phyloP scores from a whole-genome alignment of 1,140 invertebrate genomes.

The Drosophila kurseongensis region DNA sequence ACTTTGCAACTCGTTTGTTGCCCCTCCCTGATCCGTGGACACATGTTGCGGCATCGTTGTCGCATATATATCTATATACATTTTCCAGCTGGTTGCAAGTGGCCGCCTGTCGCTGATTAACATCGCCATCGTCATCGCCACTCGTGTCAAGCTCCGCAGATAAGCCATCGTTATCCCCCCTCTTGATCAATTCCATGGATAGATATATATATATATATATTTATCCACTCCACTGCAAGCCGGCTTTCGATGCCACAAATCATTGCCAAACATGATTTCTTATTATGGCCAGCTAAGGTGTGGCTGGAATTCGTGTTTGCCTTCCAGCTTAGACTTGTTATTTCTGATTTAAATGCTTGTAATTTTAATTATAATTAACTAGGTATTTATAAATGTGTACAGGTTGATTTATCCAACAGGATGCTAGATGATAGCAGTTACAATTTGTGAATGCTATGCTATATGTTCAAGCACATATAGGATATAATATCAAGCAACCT shows the following conservation, averaged over 20 bases:
- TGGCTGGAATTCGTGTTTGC: constrained; percentile 50
- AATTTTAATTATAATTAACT: constrained; percentile 57
- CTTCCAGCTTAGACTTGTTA: constrained; percentile 33
- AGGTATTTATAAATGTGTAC: constrained; percentile 11
- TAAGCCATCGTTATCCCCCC: constrained; percentile 31
- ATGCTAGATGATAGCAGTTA: background rate
- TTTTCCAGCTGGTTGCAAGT: constrained; percentile 42
- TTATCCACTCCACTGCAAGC: constrained; percentile 9
- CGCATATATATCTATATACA: constrained; percentile 7
- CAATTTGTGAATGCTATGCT: background rate
- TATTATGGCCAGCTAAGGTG: constrained; percentile 61
- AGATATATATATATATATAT: background rate
- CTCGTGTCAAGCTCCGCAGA: constrained; percentile 63
- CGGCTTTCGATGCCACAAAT: constrained; percentile 64
- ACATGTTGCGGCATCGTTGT: constrained; percentile 53
- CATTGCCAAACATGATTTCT: constrained; percentile 76
- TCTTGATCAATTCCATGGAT: background rate
- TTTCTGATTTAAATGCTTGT: constrained; percentile 51
- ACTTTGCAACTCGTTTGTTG: constrained; percentile 33
- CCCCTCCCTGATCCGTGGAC: constrained; percentile 34
- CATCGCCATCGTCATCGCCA: constrained; percentile 67
- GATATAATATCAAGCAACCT: too few relatives aligned
- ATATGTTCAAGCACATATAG: background rate
- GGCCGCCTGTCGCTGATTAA: constrained; percentile 65
- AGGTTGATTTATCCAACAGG: constrained; percentile 33